phyloP scores from a whole-genome alignment of 2,888 invertebrate genomes.

The Drosophila quinaria region DNA sequence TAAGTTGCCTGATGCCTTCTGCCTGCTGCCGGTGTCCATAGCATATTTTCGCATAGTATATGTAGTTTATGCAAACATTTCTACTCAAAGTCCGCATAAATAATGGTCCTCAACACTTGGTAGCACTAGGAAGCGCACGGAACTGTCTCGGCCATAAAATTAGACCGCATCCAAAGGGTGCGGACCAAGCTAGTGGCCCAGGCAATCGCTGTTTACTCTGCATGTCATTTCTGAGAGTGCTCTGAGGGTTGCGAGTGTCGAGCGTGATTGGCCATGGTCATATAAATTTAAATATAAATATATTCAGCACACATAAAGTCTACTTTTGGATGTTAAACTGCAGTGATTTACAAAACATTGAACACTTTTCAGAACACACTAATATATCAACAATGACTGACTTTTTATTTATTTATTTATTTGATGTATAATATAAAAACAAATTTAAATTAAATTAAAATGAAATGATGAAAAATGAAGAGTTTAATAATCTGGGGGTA shows the following conservation, averaged over 20 bases:
- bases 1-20: constrained; percentile 36
- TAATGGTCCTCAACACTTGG: constrained; percentile 60
- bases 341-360: constrained; percentile 1
- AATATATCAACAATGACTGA: not conserved
- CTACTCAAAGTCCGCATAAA: constrained; percentile 75
- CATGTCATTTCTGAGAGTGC: constrained; percentile 63
- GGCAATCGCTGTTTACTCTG: constrained; percentile 64
- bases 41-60: constrained; percentile 78
- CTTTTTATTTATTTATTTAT: no score
- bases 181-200: constrained; percentile 51
- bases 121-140: constrained; percentile 30
- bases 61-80: constrained; percentile 79
- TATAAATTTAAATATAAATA: not conserved
- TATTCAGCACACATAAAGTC: constrained; percentile 5
- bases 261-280: constrained; percentile 17
- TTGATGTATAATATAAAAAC: no score
- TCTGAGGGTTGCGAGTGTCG: not conserved
- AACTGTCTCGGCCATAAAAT: constrained; percentile 57
- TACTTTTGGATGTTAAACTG: not conserved
- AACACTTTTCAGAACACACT: not conserved
- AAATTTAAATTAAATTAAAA: no score
- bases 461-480: no score
- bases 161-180: constrained; percentile 68
- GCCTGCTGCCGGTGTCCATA: constrained; percentile 39
- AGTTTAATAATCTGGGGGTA: no score